Conservation (phyloP, 2,113 vertebrate species). For the human (Homo sapiens) region GRCh38 chr2:125003001-125003500, state of each 20-base stretch:
- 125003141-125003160: neutral
- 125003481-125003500: neutral
- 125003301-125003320: neutral
- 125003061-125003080: neutral
- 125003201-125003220: neutral
- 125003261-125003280: neutral
- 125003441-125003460: neutral
- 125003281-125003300: neutral
- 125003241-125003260: neutral
- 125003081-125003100: neutral
- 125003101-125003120: neutral
- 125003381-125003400: neutral
- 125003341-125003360: neutral
- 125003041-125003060: neutral
- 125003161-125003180: neutral
- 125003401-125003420: neutral
- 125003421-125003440: neutral
- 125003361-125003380: neutral
- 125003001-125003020: neutral
- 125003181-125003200: neutral
- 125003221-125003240: neutral
- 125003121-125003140: neutral
- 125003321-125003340: neutral
- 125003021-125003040: neutral
- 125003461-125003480: neutral